Percentiles rank a stretch among this genome's conserved stretches.
Evolutionary conservation across 2,888 invertebrate genomes (phyloP).

Genomic region (Phragmatobia fuliginosa): DNA sequence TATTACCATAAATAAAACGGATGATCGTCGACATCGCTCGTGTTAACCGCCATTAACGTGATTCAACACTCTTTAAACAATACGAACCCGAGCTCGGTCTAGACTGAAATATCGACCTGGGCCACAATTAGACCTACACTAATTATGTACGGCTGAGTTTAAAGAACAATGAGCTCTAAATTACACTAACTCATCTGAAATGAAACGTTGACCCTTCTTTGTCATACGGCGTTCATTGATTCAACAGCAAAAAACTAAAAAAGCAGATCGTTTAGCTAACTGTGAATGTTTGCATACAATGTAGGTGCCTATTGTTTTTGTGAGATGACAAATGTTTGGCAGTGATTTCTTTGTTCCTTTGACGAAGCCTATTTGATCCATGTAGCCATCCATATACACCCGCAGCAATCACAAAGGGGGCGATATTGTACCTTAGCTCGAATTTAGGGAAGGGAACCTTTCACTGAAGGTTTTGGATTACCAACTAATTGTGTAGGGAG

Average conservation of each 20-base stretch:
- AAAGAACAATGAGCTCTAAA: slow-evolving; percentile 35
- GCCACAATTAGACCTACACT: slow-evolving; percentile 35
- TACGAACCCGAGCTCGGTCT: slow-evolving; percentile 31
- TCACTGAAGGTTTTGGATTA: not conserved
- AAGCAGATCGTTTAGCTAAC: not conserved
- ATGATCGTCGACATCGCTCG: not conserved
- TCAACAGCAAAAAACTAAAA: not conserved
- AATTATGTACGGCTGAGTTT: slow-evolving; percentile 30
- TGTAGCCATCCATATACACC: not conserved
- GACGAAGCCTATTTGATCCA: not conserved
- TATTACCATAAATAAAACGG: not conserved
- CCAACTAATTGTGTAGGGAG: not conserved
- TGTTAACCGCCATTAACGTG: not conserved
- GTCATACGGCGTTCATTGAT: slow-evolving; percentile 21
- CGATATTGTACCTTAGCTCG: not conserved
- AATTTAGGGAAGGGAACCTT: not conserved
- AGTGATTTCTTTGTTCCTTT: not conserved
- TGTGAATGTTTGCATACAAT: slow-evolving; percentile 1
- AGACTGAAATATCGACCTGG: slow-evolving; percentile 46
- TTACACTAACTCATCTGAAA: slow-evolving; percentile 44
- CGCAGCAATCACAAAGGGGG: not conserved
- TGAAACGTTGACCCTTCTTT: slow-evolving; percentile 39
- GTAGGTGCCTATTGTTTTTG: not conserved
- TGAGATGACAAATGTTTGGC: not conserved
- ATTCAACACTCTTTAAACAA: slow-evolving; percentile 12